These are phyloP conservation scores for Pan troglodytes DNA, from an alignment of 2,113 vertebrate species.

Conservation along the genomic window NHGRI_mPanTro3-v2.1_pri NC_072418.2:34611001-34611500, in stretches of 20 bases:
- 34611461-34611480: background rate
- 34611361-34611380: fast-evolving
- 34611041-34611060: fast-evolving
- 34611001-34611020: background rate
- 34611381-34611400: background rate
- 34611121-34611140: fast-evolving
- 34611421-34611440: background rate
- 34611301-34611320: background rate
- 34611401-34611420: background rate
- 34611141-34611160: background rate
- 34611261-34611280: background rate
- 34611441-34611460: background rate
- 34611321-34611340: background rate
- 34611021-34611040: fast-evolving
- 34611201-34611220: background rate
- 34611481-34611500: background rate
- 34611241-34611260: background rate
- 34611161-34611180: no score
- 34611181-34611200: background rate
- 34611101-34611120: background rate
- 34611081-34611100: fast-evolving
- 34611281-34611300: background rate
- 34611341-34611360: background rate
- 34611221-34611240: background rate
- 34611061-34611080: fast-evolving